Percentiles rank a stretch among this genome's conserved stretches.
Evolutionary conservation across 1,140 invertebrate genomes (phyloP).

Genomic region (Ditylenchus dipsaci): DNA sequence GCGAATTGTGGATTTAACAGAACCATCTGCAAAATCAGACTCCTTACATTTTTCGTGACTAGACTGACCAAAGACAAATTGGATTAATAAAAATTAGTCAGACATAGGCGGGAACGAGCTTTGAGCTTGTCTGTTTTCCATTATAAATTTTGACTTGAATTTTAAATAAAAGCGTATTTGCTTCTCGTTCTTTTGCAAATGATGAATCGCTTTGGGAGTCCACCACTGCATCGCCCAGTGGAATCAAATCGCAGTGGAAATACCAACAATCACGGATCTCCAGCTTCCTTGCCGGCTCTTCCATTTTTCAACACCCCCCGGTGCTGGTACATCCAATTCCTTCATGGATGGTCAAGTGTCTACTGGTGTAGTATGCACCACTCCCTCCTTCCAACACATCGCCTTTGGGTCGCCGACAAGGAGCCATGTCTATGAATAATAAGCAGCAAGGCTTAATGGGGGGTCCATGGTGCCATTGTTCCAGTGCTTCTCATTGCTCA

Average conservation of each 20-base stretch:
- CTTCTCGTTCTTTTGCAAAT: background rate
- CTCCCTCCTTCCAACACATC: background rate
- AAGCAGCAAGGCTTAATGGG: background rate
- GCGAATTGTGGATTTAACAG: too few relatives aligned
- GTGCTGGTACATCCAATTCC: background rate
- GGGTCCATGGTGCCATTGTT: background rate
- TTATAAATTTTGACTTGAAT: too few relatives aligned
- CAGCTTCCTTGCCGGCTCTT: background rate
- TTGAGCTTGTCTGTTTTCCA: too few relatives aligned
- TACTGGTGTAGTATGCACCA: background rate
- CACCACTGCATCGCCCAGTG: too few relatives aligned
- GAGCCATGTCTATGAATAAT: background rate
- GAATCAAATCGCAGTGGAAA: background rate
- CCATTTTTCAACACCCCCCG: background rate
- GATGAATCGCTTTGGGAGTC: slow-evolving; percentile 12
- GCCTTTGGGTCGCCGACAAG: background rate
- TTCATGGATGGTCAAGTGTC: background rate
- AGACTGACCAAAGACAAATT: too few relatives aligned
- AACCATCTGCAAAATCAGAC: too few relatives aligned
- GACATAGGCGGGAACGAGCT: too few relatives aligned
- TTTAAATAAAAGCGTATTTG: too few relatives aligned
- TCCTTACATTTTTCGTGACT: too few relatives aligned
- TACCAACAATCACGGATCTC: background rate
- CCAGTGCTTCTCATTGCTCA: background rate
- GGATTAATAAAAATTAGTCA: too few relatives aligned